Percentiles rank a stretch among this genome's conserved stretches.
Conservation (phyloP, 1,140 invertebrate genomes). For the Lordiphosa clarofinis region DNA sequence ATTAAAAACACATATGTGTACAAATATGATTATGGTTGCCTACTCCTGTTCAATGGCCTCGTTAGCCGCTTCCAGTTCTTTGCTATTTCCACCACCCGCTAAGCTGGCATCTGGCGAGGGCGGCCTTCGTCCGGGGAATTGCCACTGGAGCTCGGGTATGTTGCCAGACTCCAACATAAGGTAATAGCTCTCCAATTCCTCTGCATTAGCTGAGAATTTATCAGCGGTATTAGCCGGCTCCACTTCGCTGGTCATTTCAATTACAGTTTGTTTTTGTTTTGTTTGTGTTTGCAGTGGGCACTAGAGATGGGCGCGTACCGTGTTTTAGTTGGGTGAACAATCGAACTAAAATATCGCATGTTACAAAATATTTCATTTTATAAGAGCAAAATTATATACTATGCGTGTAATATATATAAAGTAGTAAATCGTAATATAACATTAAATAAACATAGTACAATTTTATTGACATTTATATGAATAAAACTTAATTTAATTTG, state of each 20-base stretch:
- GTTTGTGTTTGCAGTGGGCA: background rate
- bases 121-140: conserved; percentile 82
- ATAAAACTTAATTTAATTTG: too few species aligned
- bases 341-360: too few species aligned
- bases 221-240: conserved; percentile 47
- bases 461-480: too few species aligned
- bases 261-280: background rate
- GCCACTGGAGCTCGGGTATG: conserved; percentile 82
- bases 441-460: too few species aligned
- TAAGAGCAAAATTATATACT: too few species aligned
- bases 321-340: too few species aligned
- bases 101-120: conserved; percentile 79
- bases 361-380: too few species aligned
- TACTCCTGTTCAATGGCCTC: conserved; percentile 62
- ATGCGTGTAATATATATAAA: too few species aligned
- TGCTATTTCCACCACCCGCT: conserved; percentile 27
- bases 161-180: conserved; percentile 76
- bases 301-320: too few species aligned
- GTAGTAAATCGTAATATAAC: too few species aligned
- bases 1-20: too few species aligned
- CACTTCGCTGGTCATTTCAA: conserved; percentile 53
- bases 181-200: conserved; percentile 80
- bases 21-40: background rate
- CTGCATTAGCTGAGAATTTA: conserved; percentile 79
- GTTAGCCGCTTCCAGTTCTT: conserved; percentile 46